Percentiles rank a stretch among this genome's conserved stretches.
These are phyloP conservation scores for Chrysopa pallens DNA, from an alignment of 1,140 invertebrate genomes.

Conservation along the genomic window DNA sequence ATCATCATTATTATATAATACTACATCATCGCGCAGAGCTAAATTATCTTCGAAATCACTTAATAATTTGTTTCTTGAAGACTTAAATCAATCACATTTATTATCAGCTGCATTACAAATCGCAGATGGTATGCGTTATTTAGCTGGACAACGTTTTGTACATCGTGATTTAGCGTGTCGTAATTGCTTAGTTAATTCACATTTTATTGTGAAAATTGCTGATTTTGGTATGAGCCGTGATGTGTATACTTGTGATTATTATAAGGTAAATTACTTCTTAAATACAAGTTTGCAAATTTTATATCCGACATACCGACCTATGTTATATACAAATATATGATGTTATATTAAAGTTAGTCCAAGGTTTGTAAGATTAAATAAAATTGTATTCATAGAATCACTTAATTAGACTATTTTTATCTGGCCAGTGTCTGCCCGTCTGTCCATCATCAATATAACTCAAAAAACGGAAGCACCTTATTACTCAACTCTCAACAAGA, in stretches of 20 bases:
- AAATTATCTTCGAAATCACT: constrained; percentile 17
- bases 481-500: too few species aligned
- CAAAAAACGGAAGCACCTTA: too few species aligned
- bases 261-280: constrained; percentile 61
- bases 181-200: constrained; percentile 72
- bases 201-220: constrained; percentile 69
- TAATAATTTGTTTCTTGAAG: constrained; percentile 17
- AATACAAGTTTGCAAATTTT: too few species aligned
- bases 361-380: too few species aligned
- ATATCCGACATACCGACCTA: too few species aligned
- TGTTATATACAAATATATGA: too few species aligned
- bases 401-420: too few species aligned
- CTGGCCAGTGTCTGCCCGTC: too few species aligned
- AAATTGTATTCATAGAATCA: too few species aligned
- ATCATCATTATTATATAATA: constrained; percentile 3
- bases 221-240: constrained; percentile 85
- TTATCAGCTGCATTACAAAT: constrained; percentile 56
- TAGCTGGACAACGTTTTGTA: constrained; percentile 74
- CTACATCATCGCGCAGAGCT: not conserved
- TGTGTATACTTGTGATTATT: constrained; percentile 84
- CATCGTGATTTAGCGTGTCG: constrained; percentile 81
- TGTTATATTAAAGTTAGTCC: too few species aligned
- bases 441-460: too few species aligned
- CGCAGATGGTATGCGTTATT: constrained; percentile 72
- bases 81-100: constrained; percentile 28